These are phyloP conservation scores for Lipophrys pholis DNA, from an alignment of 2,113 vertebrate species.

Conservation along the genomic window DNA sequence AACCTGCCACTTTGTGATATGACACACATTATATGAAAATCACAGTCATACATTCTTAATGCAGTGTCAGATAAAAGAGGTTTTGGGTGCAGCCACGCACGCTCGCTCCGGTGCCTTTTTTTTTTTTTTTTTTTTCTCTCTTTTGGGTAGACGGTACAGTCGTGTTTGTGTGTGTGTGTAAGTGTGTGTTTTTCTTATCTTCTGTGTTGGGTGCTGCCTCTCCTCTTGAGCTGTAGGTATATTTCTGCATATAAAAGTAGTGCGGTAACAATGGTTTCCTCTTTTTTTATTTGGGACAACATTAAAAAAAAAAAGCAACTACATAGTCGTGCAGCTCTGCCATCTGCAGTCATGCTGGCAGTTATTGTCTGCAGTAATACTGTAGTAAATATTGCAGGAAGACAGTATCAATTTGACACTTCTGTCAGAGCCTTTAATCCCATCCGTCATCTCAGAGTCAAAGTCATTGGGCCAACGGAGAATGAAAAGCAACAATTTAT, in stretches of 20 bases:
- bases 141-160: not conserved
- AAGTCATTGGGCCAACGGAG: conserved; percentile 51
- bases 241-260: conserved; percentile 14
- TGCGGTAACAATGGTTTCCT: conserved; percentile 4
- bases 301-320: not conserved
- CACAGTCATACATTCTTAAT: conserved; percentile 82
- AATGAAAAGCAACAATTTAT: conserved; percentile 64
- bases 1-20: conserved; percentile 80
- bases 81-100: conserved; percentile 51
- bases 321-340: not conserved
- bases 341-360: not conserved
- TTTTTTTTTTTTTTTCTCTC: no score
- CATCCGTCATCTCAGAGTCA: conserved; percentile 57
- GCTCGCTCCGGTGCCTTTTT: conserved; percentile 39
- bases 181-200: not conserved
- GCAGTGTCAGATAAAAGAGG: conserved; percentile 69
- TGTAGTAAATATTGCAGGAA: conserved; percentile 56
- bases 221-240: conserved; percentile 7
- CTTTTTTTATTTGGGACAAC: conserved; percentile 2
- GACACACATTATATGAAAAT: conserved; percentile 84
- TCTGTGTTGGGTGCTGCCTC: conserved; percentile 33
- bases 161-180: not conserved
- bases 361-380: conserved; percentile 41
- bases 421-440: conserved; percentile 60
- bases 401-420: conserved; percentile 61